Base-by-base conservation (phyloP, 2,113 vertebrate genomes). In the Oenanthe melanoleuca region DNA sequence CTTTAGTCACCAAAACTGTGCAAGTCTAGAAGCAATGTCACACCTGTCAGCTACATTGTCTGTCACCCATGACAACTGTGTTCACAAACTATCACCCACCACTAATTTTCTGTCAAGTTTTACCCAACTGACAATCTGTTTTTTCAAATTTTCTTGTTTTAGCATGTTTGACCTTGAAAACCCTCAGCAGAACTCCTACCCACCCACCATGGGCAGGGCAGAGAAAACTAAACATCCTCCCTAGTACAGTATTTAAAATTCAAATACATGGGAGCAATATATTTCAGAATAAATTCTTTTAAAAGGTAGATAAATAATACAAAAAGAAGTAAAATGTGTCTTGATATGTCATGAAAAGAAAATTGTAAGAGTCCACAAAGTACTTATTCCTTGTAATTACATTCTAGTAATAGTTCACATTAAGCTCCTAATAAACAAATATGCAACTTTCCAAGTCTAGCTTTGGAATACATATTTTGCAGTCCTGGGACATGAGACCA, bases 21-120 rank as follows among this genome's bases (percentile, higher is more conserved):
- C 45, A 56, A 70, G 29, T 67, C 34, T 42, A 77, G 53, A 88
- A 88, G 34, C 14, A 80, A 31, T 0, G 3, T 57, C 59, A 80
- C n/a, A 52, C 4, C 45, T n/a, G 5, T 33, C 24, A 26, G 5
- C 23, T 67, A 56, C 33, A 16, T 2, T 37, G n/a, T 9, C 45
- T 80, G 33, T 12, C 55, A 64, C 14, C 10, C 2, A 2, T 1
- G 0, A 77, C 45, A 84, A 29, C 33, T 18, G 23, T 0, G 0
- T 65, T 65, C 73, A 61, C 60, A 56, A 69, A 31, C 6, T 56
- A 44, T 23, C 24, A 70, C 4, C 9, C 25, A 59, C 3, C 3
- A 14, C 1, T 1, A 15, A 31, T 59, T 28, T 71, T 74, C 25
- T 16, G 5, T 6, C 67, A 50, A 11, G 8, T 79, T 86, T 82